Evolutionary conservation across 2,113 vertebrate species (phyloP), one percentile per base, ranked within the genome.

Genomic region (Rousettus leschenaultii): DNA sequence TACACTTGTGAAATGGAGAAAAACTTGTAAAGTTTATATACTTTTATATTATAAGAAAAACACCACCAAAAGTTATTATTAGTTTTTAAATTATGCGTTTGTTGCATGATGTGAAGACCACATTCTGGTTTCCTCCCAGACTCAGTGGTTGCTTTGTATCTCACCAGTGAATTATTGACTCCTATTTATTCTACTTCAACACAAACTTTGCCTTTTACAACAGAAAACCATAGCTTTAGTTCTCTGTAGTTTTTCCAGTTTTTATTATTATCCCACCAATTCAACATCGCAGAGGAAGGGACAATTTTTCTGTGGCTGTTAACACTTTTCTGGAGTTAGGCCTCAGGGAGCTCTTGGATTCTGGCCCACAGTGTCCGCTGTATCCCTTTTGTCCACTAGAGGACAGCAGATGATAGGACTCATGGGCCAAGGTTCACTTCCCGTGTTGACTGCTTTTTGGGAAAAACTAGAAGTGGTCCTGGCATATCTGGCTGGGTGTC

Each of bases 391-490:
- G 13, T 61, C 95, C 95, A 92, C 84, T 92, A 97, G 97, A 93
- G 96, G 94, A 84, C 92, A 97, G 96, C 84, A 95, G 87, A 91
- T 30, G 89, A 92, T 48, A 95, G 7, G 88, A 95, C 22, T 61
- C 16, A 16, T 12, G 1, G 38, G 18, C 71, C 22, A 3, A 40
- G 13, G 16, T 80, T 71, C 3, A 38, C 55, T 80, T 57, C 28
- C 73, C 5, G 16, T 21, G 48, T 66, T 86, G 77, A 65, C 71
- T 30, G 82, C 79, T 96, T 88, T 95, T 21, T 40, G 79, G 74
- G 73, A 63, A 55, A 77, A 90, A 77, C 65, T 86, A 97, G 95
- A 91, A 84, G 87, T 33, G 70, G 55, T 45, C 19, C 40, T 73
- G 86, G 28, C 7, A 0, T 78, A 79, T 77, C 21, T 91, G 75